Conservation (phyloP, 1,140 invertebrate genomes). For the Drosophila nigromelanica region DNA sequence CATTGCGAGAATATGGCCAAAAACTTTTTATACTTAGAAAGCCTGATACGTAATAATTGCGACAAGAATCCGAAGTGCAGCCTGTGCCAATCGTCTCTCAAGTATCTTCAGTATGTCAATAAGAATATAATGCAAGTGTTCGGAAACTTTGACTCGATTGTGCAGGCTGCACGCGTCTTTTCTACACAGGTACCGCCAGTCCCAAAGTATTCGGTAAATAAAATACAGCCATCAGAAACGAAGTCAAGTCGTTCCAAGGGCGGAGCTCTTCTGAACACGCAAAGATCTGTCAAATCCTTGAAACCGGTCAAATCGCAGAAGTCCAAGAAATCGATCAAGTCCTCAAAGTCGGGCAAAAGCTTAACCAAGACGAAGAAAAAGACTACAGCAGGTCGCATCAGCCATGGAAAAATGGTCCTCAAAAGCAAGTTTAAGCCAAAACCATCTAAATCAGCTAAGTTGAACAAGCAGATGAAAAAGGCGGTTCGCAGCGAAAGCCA, state of each 20-base stretch:
- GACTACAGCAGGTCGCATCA: background rate
- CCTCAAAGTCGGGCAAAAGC: conserved; percentile 44
- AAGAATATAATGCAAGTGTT: conserved; percentile 73
- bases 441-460: background rate
- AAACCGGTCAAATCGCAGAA: conserved; percentile 38
- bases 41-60: conserved; percentile 72
- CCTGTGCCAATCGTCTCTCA: conserved; percentile 69
- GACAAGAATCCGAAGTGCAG: conserved; percentile 57
- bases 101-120: conserved; percentile 76
- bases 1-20: conserved; percentile 81
- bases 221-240: background rate
- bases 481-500: conserved; percentile 58
- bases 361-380: conserved; percentile 30
- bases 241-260: conserved; percentile 26
- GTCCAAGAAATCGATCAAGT: conserved; percentile 32
- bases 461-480: conserved; percentile 32
- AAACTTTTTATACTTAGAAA: conserved; percentile 79
- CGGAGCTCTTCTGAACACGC: conserved; percentile 26
- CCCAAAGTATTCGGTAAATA: conserved; percentile 62
- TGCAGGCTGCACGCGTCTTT: conserved; percentile 64
- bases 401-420: conserved; percentile 55
- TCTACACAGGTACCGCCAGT: conserved; percentile 43
- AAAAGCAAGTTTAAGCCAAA: conserved; percentile 53
- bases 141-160: conserved; percentile 67
- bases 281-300: conserved; percentile 35